Evolutionary conservation across 2,113 vertebrate genomes (phyloP).

Genomic region (Hemibagrus wyckioides): DNA sequence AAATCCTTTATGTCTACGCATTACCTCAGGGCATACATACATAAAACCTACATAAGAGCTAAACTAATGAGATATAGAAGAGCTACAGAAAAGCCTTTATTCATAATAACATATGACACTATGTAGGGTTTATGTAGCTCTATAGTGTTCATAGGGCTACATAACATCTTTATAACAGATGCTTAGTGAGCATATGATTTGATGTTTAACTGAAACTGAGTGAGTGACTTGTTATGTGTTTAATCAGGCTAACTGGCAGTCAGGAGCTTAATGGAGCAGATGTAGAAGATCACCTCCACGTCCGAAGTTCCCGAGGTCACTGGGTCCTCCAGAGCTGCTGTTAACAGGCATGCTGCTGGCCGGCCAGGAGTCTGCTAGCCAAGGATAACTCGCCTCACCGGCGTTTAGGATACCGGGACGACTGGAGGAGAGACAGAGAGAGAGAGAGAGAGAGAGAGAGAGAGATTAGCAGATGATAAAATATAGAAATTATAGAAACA

Average conservation of each 20-base stretch:
- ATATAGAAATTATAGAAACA: no score
- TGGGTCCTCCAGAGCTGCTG: slow-evolving; percentile 88
- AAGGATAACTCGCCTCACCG: slow-evolving; percentile 90
- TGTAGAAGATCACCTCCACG: slow-evolving; percentile 82
- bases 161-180: background rate
- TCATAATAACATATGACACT: background rate
- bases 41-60: background rate
- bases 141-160: background rate
- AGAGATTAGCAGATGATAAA: slow-evolving; percentile 19
- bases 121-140: background rate
- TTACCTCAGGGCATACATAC: background rate
- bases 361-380: slow-evolving; percentile 98
- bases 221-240: background rate
- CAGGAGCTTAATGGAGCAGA: background rate
- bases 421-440: slow-evolving; percentile 66
- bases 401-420: slow-evolving; percentile 92
- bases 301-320: slow-evolving; percentile 90
- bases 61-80: background rate
- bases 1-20: background rate
- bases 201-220: background rate
- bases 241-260: background rate
- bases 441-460: slow-evolving; percentile 20
- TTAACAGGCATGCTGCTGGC: slow-evolving; percentile 94
- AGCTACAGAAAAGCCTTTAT: background rate
- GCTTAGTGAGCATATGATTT: background rate